Conservation (phyloP, 2,797 vertebrate species). For the Manis pentadactyla region DNA sequence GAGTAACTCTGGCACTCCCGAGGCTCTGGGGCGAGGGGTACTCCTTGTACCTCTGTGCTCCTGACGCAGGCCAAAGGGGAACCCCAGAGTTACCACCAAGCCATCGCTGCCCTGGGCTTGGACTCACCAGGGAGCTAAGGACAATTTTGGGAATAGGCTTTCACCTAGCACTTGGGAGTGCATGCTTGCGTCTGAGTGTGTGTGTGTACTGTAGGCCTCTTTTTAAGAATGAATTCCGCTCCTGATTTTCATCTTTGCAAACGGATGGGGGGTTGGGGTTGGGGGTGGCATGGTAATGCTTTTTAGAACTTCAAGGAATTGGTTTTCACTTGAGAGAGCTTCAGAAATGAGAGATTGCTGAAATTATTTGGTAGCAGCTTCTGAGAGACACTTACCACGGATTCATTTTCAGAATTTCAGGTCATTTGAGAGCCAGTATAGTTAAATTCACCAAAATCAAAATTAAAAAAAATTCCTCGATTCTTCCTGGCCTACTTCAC, state of each 20-base stretch:
- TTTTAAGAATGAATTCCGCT: constrained; percentile 45
- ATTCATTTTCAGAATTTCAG: constrained; percentile 72
- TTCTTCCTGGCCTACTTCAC: constrained; percentile 80
- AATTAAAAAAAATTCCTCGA: constrained; percentile 67
- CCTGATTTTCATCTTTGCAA: constrained; percentile 59
- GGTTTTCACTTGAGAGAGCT: constrained; percentile 70
- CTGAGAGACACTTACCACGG: constrained; percentile 44
- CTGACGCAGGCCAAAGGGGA: constrained; percentile 61
- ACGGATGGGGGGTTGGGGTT: not conserved
- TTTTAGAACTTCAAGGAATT: constrained; percentile 57
- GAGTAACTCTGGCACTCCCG: constrained; percentile 47
- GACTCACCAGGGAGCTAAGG: constrained; percentile 28
- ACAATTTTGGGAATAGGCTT: constrained; percentile 6
- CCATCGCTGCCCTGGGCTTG: constrained; percentile 50
- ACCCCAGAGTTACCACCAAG: constrained; percentile 64
- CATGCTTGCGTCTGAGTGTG: not conserved
- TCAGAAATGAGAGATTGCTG: constrained; percentile 59
- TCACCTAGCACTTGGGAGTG: constrained; percentile 12
- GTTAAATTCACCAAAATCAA: constrained; percentile 80
- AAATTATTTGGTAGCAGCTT: constrained; percentile 61
- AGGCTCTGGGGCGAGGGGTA: constrained; percentile 67
- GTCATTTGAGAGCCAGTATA: constrained; percentile 70
- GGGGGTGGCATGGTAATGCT: not conserved
- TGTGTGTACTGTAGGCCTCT: not conserved
- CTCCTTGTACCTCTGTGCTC: constrained; percentile 38